Percentiles rank a stretch among this genome's conserved stretches.
These are phyloP conservation scores for Danio jaintianensis DNA, from an alignment of 2,797 vertebrate species.

Conservation along the genomic window DNA sequence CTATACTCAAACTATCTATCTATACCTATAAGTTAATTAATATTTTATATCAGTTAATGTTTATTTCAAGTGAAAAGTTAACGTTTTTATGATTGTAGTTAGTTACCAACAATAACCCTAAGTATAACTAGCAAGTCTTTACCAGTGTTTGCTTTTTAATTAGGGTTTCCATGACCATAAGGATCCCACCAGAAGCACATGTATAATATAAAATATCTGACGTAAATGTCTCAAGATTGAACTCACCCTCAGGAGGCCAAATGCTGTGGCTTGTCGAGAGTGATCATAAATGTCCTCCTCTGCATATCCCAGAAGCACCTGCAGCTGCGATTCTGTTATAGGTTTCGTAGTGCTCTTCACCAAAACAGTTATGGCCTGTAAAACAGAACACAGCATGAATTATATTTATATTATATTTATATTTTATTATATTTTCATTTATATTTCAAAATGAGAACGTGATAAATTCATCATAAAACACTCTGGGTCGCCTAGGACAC, in stretches of 20 bases:
- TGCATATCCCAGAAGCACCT: slow-evolving; percentile 93
- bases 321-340: slow-evolving; percentile 90
- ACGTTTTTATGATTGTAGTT: slow-evolving; percentile 1
- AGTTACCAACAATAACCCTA: neutral
- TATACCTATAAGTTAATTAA: neutral
- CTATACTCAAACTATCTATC: no score
- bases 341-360: slow-evolving; percentile 85
- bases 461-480: neutral
- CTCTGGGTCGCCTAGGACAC: no score
- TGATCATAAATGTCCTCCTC: slow-evolving; percentile 98
- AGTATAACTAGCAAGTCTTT: neutral
- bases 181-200: neutral
- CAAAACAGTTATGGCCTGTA: slow-evolving; percentile 89
- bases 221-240: neutral
- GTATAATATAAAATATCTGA: neutral
- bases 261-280: slow-evolving; percentile 93
- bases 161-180: neutral
- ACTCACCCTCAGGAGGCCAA: slow-evolving; percentile 92
- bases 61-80: neutral
- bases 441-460: neutral
- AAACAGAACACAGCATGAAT: neutral
- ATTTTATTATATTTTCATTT: no score
- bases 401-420: no score
- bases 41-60: neutral
- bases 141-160: neutral